A percentile compares a stretch with the other conserved stretches of the same genome.
Conservation (phyloP, 2,797 vertebrate species). For the Ataeniobius toweri region DNA sequence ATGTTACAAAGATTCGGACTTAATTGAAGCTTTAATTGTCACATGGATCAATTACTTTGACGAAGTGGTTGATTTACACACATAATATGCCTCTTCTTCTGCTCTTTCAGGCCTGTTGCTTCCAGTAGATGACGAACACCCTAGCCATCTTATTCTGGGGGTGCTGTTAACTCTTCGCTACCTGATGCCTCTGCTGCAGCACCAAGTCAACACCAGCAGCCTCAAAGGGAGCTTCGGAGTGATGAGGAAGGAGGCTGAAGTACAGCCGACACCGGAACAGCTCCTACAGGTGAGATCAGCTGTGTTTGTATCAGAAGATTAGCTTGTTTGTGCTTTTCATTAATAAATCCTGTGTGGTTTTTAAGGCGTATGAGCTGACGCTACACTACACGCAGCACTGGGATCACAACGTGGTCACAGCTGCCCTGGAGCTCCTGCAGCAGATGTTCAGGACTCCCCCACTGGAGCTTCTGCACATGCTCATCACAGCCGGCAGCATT, state of each 20-base stretch:
- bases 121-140: constrained; percentile 89
- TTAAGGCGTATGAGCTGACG: constrained; percentile 93
- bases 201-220: constrained; percentile 92
- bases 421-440: constrained; percentile 92
- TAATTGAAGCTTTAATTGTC: neutral
- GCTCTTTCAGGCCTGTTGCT: constrained; percentile 84
- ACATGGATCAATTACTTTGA: neutral
- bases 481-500: constrained; percentile 86
- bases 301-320: neutral
- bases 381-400: constrained; percentile 93
- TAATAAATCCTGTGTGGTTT: neutral
- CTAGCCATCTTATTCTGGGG: constrained; percentile 90
- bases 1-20: constrained; percentile 39
- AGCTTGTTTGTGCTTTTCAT: neutral
- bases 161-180: constrained; percentile 93
- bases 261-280: constrained; percentile 92
- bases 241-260: constrained; percentile 91
- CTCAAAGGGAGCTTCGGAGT: constrained; percentile 97
- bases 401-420: constrained; percentile 97
- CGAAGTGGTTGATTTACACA: neutral
- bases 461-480: constrained; percentile 87
- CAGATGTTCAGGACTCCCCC: constrained; percentile 93
- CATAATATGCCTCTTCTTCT: neutral
- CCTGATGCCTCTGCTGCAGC: constrained; percentile 94
- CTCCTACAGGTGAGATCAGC: constrained; percentile 85